A percentile compares a stretch with the other conserved stretches of the same genome.
Evolutionary conservation across 53 echinoderm and acorn worm species (phyloP).

Genomic region (Mesocentrotus franciscanus): DNA sequence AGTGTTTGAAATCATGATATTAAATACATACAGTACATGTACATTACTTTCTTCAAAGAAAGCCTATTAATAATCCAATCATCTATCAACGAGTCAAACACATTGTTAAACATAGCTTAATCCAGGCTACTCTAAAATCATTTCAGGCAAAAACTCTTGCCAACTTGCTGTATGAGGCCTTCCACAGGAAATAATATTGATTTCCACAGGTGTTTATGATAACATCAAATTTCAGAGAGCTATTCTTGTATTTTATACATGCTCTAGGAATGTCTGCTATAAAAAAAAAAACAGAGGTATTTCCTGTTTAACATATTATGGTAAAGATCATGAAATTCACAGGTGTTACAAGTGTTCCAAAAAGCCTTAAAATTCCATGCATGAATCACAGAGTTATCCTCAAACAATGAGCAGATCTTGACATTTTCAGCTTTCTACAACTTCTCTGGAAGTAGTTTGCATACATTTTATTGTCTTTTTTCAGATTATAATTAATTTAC

Average conservation of each 20-base stretch:
- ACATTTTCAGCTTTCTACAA: too few relatives aligned
- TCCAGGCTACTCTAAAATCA: neutral
- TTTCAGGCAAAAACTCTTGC: neutral
- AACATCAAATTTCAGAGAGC: neutral
- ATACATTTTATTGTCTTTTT: too few relatives aligned
- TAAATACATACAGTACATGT: too few relatives aligned
- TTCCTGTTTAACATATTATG: neutral
- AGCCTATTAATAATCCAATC: neutral
- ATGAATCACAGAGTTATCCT: too few relatives aligned
- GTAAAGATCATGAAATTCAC: neutral
- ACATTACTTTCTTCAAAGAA: neutral
- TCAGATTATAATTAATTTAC: too few relatives aligned
- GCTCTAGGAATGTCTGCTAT: neutral
- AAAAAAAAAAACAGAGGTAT: neutral
- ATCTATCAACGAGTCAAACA: neutral
- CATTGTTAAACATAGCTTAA: neutral
- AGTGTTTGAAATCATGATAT: neutral
- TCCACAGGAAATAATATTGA: neutral
- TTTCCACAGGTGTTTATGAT: neutral
- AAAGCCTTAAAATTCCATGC: too few relatives aligned
- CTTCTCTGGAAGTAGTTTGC: too few relatives aligned
- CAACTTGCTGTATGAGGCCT: conserved; percentile 1
- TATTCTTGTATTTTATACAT: neutral
- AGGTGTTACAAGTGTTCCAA: too few relatives aligned
- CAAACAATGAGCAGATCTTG: too few relatives aligned